Evolutionary conservation across 2,113 vertebrate genomes (phyloP), one percentile per base, ranked within the genome.

Genomic region (Alligator sinensis): DNA sequence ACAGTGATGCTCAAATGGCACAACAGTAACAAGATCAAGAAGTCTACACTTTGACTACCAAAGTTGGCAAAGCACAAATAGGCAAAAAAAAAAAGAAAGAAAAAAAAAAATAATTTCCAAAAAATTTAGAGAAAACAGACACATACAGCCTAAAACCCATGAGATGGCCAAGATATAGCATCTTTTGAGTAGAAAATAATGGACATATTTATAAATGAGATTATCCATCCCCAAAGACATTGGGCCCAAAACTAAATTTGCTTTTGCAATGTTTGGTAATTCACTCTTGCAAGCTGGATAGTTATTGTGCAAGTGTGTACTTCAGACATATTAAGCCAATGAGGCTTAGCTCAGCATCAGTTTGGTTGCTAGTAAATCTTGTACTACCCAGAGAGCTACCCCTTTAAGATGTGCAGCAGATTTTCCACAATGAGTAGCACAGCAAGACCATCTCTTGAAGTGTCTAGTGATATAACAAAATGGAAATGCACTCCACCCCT

Each of bases 171-270:
- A 85, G 89, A 55, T 12, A 54, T 55, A 86, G 1, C 76, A 63
- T 83, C 79, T 85, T 79, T 30, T 14, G 47, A 68, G 38, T 80
- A 82, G 63, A 28, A 82, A 47, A 82, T 64, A 68, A 74, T 24
- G 81, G 91, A 90, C 61, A 74, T 82, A 72, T 47, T 90, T 82
- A 89, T 90, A 95, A 94, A 80, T n/a, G 88, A 93, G 30, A 17
- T 70, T 62, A 58, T 79, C 47, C 61, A 55, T 89, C 68, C 77
- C 74, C 28, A 22, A 30, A 79, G 10, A 12, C 34, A 5, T 81
- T 3, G 25, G 25, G 70, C 84, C 38, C 47, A 66, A 82, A 25
- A 58, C 54, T 89, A 54, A 1, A 0, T 21, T 76, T 22, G 4
- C 76, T 47, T 81, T 58, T 60, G 80, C 85, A 68, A 59, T 3